Base-by-base conservation (phyloP, 2,888 invertebrate species). In the Microplitis deprimator region DNA sequence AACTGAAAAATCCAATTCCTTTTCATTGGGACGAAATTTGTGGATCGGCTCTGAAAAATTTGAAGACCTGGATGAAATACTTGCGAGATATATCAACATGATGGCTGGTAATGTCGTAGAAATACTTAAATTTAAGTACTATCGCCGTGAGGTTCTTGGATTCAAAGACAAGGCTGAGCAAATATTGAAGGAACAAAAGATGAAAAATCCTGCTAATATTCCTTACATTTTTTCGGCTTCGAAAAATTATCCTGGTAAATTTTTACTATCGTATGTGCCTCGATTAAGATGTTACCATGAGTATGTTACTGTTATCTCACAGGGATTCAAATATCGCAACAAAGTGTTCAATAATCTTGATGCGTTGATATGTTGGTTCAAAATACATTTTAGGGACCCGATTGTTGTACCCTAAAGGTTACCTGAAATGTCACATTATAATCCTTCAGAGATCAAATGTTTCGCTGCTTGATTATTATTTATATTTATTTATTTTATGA, bases 51-150 rank as follows among this genome's bases (percentile, higher is more conserved):
- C 93, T 79, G 96, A 98, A 85, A 98, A 98, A 87, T 99, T 97
- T 90, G 99, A 99, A 91, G 99, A 99, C 91, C 91, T 99, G 50
- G 99, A 99, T 90, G 99, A 99, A 94, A 99, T 99, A 79, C 96
- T 99, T 75, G 98, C 99, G 0, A 93, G 99, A 13, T 94, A 97
- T 90, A 95, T 99, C 5, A 97, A 96, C 79, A 99, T 99, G 0
- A 98, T 99, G 98, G 98, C 98, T 0, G 93, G 95, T 0, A 95
- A 95, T 86, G 97, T 97, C 0, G 93, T 98, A 2, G 99, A 99
- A 87, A 92, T 99, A 61, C 91, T 98, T 73, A 93, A 94, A 62
- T 98, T 97, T 91, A 97, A 97, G 87, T 98, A 98, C 89, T 98
- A 95, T 90, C 93, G 94, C 82, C 93, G 94, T 39, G 93, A 94